Conservation (phyloP, 92 coral and sea anemone species). For the Parazoanthus atlanticus region DNA sequence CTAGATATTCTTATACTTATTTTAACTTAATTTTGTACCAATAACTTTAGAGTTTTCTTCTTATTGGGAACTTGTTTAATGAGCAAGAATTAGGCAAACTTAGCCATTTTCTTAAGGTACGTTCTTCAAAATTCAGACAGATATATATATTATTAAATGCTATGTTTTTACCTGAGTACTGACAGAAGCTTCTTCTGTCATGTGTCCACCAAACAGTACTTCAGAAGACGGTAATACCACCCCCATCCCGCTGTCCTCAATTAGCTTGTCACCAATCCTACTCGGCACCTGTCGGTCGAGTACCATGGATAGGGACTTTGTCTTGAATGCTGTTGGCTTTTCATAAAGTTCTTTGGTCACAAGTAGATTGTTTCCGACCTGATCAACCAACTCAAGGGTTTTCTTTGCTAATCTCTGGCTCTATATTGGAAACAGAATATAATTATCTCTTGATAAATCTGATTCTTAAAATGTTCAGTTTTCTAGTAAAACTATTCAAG, state of each 20-base stretch:
- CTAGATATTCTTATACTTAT: too few relatives aligned
- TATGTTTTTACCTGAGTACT: constrained; percentile 62
- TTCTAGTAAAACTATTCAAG: background rate
- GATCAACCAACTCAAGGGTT: constrained; percentile 59
- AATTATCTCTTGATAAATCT: constrained; percentile 7
- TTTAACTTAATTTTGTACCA: too few relatives aligned
- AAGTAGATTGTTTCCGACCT: constrained; percentile 62
- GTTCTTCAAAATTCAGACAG: too few relatives aligned
- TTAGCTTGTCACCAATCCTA: constrained; percentile 61
- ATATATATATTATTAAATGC: too few relatives aligned
- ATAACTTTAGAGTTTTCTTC: too few relatives aligned
- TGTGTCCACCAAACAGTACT: constrained; percentile 52
- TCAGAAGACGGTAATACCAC: constrained; percentile 63
- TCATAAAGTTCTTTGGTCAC: constrained; percentile 76
- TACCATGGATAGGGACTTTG: constrained; percentile 72
- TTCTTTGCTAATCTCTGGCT: constrained; percentile 56
- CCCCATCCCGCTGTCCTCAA: constrained; percentile 59
- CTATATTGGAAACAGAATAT: constrained; percentile 32
- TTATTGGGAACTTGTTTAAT: too few relatives aligned
- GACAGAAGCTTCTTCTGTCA: constrained; percentile 29
- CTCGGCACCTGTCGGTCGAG: constrained; percentile 77
- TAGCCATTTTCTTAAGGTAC: too few relatives aligned
- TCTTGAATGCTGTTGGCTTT: constrained; percentile 73
- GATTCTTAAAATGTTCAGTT: background rate
- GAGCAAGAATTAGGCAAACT: too few relatives aligned